Evolutionary conservation across 2,888 invertebrate species (phyloP), one percentile per base, ranked within the genome.

Genomic region (Ceriagrion tenellum): DNA sequence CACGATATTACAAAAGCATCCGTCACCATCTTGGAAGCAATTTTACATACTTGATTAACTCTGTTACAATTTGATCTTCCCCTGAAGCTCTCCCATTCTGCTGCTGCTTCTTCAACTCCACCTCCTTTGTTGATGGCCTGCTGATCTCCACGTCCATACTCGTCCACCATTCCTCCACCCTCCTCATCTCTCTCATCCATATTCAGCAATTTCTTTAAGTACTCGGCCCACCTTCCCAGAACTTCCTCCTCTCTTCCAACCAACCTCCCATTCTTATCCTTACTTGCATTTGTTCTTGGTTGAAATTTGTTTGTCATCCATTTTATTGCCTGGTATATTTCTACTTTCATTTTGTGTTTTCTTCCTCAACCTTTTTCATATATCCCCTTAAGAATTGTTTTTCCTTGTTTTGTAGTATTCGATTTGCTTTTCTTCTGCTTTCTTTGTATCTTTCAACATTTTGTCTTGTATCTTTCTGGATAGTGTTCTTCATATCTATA

Each of bases 31-130:
- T n/a, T n/a, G n/a, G n/a, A n/a, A n/a, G n/a, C n/a, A n/a, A n/a
- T n/a, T n/a, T n/a, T n/a, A n/a, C 59, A 59, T 16, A 35, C 88
- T 88, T 88, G 35, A 88, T 20, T 18, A 26, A n/a, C 16, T 88
- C n/a, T 0, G 16, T 4, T 30, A 88, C 4, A n/a, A 88, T 88
- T 88, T 88, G n/a, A 88, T 88, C 30, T n/a, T 88, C 88, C n/a
- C 88, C 30, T 88, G 88, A 2, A n/a, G 88, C 88, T 88, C 88
- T 88, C 88, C 30, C n/a, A 88, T 88, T 88, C n/a, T 30, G 23
- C n/a, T 88, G 88, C 6, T 16, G 2, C 88, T 88, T n/a, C 18
- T 8, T 2, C 16, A 8, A 0, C 88, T 88, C 88, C n/a, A 26
- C 26, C 30, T 88, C 88, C 88, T 88, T 0, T n/a, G 30, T 26